These are phyloP conservation scores for Brevimyrus niger DNA, from an alignment of 2,113 vertebrate species.

Conservation along the genomic window DNA sequence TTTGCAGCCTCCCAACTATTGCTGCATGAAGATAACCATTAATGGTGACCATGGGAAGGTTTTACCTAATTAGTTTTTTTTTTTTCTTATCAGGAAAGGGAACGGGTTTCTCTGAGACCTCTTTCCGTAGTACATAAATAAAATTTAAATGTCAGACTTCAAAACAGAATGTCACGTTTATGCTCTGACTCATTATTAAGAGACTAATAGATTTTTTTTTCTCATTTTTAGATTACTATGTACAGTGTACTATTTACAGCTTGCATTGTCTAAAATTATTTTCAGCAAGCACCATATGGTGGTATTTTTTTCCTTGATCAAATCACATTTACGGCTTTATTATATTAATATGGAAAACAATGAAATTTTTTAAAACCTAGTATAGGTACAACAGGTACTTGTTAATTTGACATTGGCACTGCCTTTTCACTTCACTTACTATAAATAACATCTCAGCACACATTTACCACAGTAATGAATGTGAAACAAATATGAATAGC, in stretches of 20 bases:
- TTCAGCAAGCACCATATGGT: not conserved
- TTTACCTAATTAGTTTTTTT: not conserved
- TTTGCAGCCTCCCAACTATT: not conserved
- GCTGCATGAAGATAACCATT: not conserved
- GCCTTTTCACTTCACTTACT: not conserved
- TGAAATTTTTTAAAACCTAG: not conserved
- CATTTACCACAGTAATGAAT: not conserved
- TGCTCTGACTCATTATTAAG: not conserved
- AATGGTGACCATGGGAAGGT: not conserved
- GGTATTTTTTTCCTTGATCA: not conserved
- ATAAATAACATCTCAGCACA: not conserved
- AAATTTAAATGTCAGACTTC: not conserved
- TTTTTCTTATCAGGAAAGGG: not conserved
- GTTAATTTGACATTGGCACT: not conserved
- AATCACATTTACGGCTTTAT: not conserved
- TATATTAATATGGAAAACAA: not conserved
- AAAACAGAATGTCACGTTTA: not conserved
- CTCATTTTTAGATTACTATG: not conserved
- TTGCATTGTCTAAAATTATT: not conserved
- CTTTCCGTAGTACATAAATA: not conserved
- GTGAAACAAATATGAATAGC: not conserved
- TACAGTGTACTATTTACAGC: not conserved
- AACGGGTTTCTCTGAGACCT: not conserved
- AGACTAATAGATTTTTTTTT: not conserved
- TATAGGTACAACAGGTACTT: not conserved